These are phyloP conservation scores for Anoplius nigerrimus DNA, from an alignment of 2,888 invertebrate species.

Conservation along the genomic window DNA sequence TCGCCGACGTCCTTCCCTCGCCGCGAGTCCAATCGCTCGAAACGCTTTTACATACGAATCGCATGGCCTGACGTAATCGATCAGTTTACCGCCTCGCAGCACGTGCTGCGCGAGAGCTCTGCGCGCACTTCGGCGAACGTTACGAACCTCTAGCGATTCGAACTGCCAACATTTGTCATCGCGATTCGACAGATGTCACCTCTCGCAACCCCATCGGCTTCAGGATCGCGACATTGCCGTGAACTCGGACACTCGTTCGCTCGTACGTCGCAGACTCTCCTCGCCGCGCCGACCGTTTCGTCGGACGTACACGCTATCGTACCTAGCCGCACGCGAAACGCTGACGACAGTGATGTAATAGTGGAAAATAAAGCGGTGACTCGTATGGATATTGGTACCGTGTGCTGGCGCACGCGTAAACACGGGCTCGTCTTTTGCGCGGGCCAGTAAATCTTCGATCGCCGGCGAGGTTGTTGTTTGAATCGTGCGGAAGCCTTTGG, in stretches of 20 bases:
- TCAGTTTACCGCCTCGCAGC: conserved; percentile 42
- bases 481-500: conserved; percentile 46
- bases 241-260: too few relatives aligned
- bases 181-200: neutral
- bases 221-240: too few relatives aligned
- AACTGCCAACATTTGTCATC: neutral
- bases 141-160: conserved; percentile 29
- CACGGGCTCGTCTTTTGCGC: conserved; percentile 27
- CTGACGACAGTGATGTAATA: conserved; percentile 57
- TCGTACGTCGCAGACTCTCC: too few relatives aligned
- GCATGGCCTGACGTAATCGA: conserved; percentile 36
- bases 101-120: conserved; percentile 39
- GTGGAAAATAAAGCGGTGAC: conserved; percentile 62
- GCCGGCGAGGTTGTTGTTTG: conserved; percentile 20
- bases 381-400: conserved; percentile 56
- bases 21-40: conserved; percentile 24
- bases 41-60: conserved; percentile 35
- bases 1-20: too few relatives aligned
- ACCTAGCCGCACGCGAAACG: conserved; percentile 30
- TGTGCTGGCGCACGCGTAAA: conserved; percentile 53
- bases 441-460: conserved; percentile 7
- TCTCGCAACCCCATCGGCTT: too few relatives aligned
- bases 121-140: conserved; percentile 24
- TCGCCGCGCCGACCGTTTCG: neutral
- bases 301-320: conserved; percentile 7